Conservation (phyloP, 2,113 vertebrate genomes). For the Sclerurus mexicanus region DNA sequence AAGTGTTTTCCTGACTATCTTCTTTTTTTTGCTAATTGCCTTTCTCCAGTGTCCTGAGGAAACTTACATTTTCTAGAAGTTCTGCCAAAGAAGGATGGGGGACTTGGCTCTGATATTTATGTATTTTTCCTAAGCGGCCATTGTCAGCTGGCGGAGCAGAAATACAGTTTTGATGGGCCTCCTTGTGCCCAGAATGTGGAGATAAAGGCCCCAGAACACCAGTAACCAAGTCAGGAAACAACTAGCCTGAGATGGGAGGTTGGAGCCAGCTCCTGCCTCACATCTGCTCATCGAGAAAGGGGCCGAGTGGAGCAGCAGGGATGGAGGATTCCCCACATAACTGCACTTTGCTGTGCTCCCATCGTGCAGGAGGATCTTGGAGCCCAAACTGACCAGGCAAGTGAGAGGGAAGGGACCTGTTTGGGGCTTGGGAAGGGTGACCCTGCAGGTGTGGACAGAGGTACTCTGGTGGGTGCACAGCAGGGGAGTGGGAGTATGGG, state of each 20-base stretch:
- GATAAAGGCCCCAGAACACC: neutral
- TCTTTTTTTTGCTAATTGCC: neutral
- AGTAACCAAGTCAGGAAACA: neutral
- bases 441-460: neutral
- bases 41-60: neutral
- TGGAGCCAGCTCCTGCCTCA: neutral
- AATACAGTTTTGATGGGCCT: neutral
- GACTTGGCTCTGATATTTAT: neutral
- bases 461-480: neutral
- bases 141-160: neutral
- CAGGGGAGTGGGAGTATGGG: neutral
- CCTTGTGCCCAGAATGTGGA: neutral
- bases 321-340: neutral
- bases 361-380: rapidly evolving
- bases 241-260: neutral
- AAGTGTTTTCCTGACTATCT: neutral
- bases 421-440: neutral
- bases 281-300: neutral
- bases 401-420: neutral
- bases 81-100: neutral
- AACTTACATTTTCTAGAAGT: neutral
- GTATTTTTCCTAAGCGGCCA: neutral
- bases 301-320: neutral
- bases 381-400: neutral
- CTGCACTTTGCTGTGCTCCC: neutral